phyloP scores from a whole-genome alignment of 2,113 vertebrate species.

The Plecotus auritus region DNA sequence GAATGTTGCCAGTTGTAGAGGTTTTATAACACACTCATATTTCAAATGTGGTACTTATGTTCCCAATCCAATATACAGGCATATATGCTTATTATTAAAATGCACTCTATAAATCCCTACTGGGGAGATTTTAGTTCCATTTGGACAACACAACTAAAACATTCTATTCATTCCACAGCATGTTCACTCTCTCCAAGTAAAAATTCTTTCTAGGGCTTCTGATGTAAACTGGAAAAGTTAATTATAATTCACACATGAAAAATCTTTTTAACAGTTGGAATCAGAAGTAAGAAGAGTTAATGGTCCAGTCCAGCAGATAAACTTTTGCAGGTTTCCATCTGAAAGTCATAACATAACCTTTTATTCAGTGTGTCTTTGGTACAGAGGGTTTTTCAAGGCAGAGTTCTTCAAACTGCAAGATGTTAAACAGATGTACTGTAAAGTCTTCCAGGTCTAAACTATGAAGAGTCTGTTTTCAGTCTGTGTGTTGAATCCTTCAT shows the following conservation, averaged over 20 bases:
- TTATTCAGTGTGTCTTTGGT: slow-evolving; percentile 79
- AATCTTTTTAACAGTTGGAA: slow-evolving; percentile 36
- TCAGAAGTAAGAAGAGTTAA: slow-evolving; percentile 77
- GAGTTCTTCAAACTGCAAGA: slow-evolving; percentile 81
- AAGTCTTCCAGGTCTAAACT: slow-evolving; percentile 77
- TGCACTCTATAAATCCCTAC: background rate
- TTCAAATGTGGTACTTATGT: slow-evolving; percentile 38
- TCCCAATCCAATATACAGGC: background rate
- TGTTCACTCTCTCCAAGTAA: slow-evolving; percentile 31
- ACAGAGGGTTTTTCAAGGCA: slow-evolving; percentile 80
- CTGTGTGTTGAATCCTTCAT: slow-evolving; percentile 62
- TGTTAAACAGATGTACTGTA: slow-evolving; percentile 83
- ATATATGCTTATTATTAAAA: slow-evolving; percentile 41
- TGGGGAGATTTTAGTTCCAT: background rate
- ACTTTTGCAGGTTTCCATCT: slow-evolving; percentile 82
- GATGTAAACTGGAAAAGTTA: slow-evolving; percentile 28
- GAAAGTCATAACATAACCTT: slow-evolving; percentile 84
- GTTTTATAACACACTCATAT: background rate
- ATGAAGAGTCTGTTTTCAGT: slow-evolving; percentile 77
- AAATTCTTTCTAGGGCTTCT: slow-evolving; percentile 38
- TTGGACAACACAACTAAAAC: slow-evolving; percentile 33
- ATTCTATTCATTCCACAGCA: slow-evolving; percentile 37
- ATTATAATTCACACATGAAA: slow-evolving; percentile 53
- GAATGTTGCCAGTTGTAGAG: background rate
- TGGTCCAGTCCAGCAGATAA: slow-evolving; percentile 73